Percentiles rank a stretch among this genome's conserved stretches.
phyloP scores from a whole-genome alignment of 2,888 invertebrate genomes.

The Rhagium mordax region DNA sequence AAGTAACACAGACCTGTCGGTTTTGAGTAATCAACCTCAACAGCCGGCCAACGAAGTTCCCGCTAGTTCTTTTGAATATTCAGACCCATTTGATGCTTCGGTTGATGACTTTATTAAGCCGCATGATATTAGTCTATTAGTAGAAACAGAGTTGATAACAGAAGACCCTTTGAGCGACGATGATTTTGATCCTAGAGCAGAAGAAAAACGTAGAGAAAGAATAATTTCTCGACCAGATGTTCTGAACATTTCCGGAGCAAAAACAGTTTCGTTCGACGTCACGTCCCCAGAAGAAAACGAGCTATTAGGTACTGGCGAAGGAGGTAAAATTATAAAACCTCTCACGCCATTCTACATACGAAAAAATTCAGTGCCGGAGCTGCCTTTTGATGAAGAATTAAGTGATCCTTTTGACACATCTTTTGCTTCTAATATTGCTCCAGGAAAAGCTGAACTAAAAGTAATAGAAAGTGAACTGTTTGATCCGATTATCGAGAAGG shows the following conservation, averaged over 20 bases:
- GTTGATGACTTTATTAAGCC: constrained; percentile 80
- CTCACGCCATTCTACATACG: constrained; percentile 86
- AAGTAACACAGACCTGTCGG: constrained; percentile 82
- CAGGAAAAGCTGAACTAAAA: constrained; percentile 74
- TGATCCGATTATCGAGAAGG: constrained; percentile 57
- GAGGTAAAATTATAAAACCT: constrained; percentile 78
- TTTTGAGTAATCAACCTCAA: constrained; percentile 79
- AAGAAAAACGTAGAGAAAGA: constrained; percentile 69
- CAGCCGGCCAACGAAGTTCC: constrained; percentile 74
- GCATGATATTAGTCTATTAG: constrained; percentile 75
- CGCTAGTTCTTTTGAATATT: constrained; percentile 73
- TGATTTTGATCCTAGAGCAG: constrained; percentile 87
- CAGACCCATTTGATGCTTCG: constrained; percentile 92
- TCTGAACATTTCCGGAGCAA: constrained; percentile 65
- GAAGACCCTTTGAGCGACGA: constrained; percentile 74
- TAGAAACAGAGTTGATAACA: constrained; percentile 81
- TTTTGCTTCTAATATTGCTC: constrained; percentile 72
- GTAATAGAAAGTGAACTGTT: constrained; percentile 73
- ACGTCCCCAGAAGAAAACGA: constrained; percentile 71
- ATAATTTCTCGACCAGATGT: constrained; percentile 79
- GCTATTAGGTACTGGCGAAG: constrained; percentile 69
- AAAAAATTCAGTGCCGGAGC: constrained; percentile 74
- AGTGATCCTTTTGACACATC: constrained; percentile 81
- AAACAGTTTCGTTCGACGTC: constrained; percentile 75
- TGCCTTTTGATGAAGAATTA: constrained; percentile 71